Evolutionary conservation across 1,140 invertebrate genomes (phyloP).

Genomic region (Monochamus saltuarius): DNA sequence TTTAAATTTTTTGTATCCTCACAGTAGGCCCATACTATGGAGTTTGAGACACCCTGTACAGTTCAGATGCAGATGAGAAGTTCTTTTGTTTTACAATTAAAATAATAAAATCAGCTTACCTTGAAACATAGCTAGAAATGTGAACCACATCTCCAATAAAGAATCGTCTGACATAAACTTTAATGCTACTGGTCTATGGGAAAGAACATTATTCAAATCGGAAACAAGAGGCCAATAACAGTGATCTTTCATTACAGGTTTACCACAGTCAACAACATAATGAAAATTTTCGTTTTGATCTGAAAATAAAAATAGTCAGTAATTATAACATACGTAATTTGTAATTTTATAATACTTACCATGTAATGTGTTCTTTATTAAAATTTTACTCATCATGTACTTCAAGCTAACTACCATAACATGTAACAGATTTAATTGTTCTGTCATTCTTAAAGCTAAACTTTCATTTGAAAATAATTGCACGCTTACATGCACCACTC

Average conservation of each 20-base stretch:
- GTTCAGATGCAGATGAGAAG: no score
- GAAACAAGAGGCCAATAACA: constrained; percentile 98
- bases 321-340: neutral
- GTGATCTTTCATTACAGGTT: constrained; percentile 93
- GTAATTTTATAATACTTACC: constrained; percentile 56
- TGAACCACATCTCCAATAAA: constrained; percentile 92
- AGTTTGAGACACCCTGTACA: no score
- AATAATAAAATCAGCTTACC: constrained; percentile 47
- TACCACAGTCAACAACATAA: constrained; percentile 89
- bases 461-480: constrained; percentile 93
- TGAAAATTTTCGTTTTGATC: constrained; percentile 71
- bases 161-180: constrained; percentile 85
- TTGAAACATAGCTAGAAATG: constrained; percentile 91
- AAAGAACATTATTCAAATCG: constrained; percentile 96
- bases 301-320: neutral
- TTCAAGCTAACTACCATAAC: constrained; percentile 93
- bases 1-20: no score
- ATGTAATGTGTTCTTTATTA: constrained; percentile 84
- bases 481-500: constrained; percentile 95
- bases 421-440: constrained; percentile 85
- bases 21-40: no score
- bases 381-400: constrained; percentile 90
- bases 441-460: constrained; percentile 85
- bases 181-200: constrained; percentile 85
- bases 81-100: no score